phyloP scores from a whole-genome alignment of 2,797 vertebrate genomes.

The Diplodus sargus region DNA sequence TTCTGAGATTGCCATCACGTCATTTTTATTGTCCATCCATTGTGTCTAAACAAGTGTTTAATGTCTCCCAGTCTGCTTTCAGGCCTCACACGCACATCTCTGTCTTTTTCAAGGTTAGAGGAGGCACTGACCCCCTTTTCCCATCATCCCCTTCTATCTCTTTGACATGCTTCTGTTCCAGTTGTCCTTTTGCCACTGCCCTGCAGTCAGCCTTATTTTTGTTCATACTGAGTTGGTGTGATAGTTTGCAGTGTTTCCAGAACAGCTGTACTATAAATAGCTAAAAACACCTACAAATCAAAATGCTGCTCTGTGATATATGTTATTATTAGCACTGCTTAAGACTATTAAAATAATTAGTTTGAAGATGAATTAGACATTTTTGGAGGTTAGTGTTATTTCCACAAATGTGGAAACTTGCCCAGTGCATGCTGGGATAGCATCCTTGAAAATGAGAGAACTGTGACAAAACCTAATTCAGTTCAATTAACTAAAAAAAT shows the following conservation, averaged over 20 bases:
- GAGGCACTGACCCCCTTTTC: slow-evolving; percentile 19
- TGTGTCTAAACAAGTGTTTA: slow-evolving; percentile 75
- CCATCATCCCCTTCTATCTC: slow-evolving; percentile 11
- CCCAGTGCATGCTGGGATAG: background rate
- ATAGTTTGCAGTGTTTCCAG: background rate
- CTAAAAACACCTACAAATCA: background rate
- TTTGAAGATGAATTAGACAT: background rate
- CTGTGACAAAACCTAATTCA: background rate
- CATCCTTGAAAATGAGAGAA: background rate
- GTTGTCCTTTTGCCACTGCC: background rate
- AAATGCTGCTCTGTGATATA: background rate
- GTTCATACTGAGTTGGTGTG: background rate
- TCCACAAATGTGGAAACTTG: background rate
- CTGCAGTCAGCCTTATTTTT: background rate
- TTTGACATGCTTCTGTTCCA: slow-evolving; percentile 1
- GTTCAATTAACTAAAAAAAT: background rate
- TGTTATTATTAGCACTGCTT: slow-evolving; percentile 3
- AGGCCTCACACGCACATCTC: slow-evolving; percentile 81
- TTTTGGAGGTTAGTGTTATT: background rate
- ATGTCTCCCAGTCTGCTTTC: slow-evolving; percentile 84
- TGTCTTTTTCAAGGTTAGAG: slow-evolving; percentile 83
- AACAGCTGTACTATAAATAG: background rate
- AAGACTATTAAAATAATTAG: background rate
- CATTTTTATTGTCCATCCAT: no score
- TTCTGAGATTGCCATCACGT: background rate